Evolutionary conservation across 2,797 vertebrate species (phyloP), one percentile per base, ranked within the genome.

Genomic region (Anguilla obscura): DNA sequence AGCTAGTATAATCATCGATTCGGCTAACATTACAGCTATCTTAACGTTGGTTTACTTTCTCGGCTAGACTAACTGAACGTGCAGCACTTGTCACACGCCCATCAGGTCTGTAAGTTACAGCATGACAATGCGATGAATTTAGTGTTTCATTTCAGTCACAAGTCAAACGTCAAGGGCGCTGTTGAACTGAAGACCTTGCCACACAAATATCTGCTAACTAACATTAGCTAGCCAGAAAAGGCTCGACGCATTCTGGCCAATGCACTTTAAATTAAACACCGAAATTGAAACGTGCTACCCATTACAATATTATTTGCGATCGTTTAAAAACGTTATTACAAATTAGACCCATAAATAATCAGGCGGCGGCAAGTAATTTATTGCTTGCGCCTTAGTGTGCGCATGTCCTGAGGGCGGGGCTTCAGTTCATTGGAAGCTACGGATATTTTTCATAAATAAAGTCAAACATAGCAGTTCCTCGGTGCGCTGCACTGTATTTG

Each of bases 91-190:
- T 63, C 24, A 63, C 21, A 63, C 60, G 5, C 16, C 60, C 60
- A 54, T 2, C 12, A 54, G 14, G 10, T 54, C 52, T 54, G 52
- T 45, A 58, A 58, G 56, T 58, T 63, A 24, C 21, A 21, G 60
- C 60, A 63, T 63, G 18, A 21, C 60, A 63, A 63, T 24, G 60
- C 2, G 1, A 24, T 24, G 60, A 21, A 54, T 45, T 54, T 54
- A 54, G 60, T 21, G 60, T 63, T 40, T 21, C 33, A 21, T 87
- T 87, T 74, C 86, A 36, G 40, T 52, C 86, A 36, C 3, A 33
- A 85, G 87, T 88, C 63, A 27, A 56, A 66, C 56, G 52, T 52
- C 71, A 85, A 87, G 88, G 56, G 48, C 87, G 74, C 79, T n/a
- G 52, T 36, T 2, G 63, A 30, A 58, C 12, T 50, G 36, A 84